These are phyloP conservation scores for Hecatera dysodea DNA, from an alignment of 2,888 invertebrate species.

Conservation along the genomic window DNA sequence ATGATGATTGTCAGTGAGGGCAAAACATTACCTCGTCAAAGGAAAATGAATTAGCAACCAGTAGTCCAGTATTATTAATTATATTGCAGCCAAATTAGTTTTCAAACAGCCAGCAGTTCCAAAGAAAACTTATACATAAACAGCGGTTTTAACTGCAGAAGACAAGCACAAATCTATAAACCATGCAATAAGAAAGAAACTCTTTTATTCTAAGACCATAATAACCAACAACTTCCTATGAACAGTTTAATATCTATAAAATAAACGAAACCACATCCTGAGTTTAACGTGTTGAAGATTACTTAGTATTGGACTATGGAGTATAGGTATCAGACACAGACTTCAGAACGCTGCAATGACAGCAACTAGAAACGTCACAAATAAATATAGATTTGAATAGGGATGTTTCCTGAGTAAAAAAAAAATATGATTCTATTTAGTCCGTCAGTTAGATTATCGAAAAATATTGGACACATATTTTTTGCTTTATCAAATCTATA, in stretches of 20 bases:
- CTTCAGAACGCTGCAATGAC: not conserved
- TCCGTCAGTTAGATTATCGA: too few species aligned
- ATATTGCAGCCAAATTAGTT: not conserved
- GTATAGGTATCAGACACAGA: not conserved
- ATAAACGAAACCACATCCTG: constrained; percentile 3
- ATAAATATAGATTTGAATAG: too few species aligned
- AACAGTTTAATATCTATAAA: not conserved
- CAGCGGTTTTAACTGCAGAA: not conserved
- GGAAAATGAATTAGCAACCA: too few species aligned
- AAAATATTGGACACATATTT: too few species aligned
- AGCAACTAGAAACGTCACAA: not conserved
- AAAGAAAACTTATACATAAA: not conserved
- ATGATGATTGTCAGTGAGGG: not conserved
- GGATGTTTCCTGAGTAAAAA: too few species aligned
- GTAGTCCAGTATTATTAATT: not conserved
- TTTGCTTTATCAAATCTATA: too few species aligned
- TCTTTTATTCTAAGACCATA: not conserved
- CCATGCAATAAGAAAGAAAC: not conserved
- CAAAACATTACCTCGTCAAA: not conserved
- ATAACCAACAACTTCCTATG: constrained; percentile 2
- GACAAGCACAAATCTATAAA: not conserved
- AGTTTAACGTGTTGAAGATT: not conserved
- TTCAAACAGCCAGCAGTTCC: not conserved
- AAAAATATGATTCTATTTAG: too few species aligned
- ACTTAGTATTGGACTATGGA: constrained; percentile 21